A percentile compares a stretch with the other conserved stretches of the same genome.
These are phyloP conservation scores for Sympetrum striolatum DNA, from an alignment of 2,888 invertebrate species.

Conservation along the genomic window DNA sequence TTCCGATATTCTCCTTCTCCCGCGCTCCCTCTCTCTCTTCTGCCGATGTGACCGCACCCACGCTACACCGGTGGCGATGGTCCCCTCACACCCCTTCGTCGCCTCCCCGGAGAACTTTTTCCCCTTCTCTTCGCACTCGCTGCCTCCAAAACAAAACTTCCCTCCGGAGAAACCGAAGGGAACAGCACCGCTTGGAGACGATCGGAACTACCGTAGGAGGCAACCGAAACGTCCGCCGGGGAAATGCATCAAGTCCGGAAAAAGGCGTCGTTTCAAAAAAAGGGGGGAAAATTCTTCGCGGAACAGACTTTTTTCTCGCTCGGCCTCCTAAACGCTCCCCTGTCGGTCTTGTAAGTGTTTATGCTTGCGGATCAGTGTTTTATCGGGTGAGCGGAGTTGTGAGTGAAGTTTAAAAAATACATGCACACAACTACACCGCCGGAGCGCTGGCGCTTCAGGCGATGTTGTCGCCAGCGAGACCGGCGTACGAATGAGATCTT, in stretches of 20 bases:
- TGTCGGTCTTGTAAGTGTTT: not conserved
- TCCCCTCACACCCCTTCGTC: not conserved
- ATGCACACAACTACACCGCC: not conserved
- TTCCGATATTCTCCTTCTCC: not conserved
- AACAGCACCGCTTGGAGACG: not conserved
- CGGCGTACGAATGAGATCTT: conserved; percentile 12
- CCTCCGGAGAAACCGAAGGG: not conserved
- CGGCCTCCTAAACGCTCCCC: not conserved
- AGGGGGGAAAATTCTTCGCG: not conserved
- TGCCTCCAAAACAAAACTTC: not conserved
- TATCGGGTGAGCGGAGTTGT: not conserved
- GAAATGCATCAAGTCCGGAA: not conserved
- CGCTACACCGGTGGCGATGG: not conserved
- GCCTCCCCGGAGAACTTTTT: not conserved
- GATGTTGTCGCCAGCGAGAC: conserved; percentile 31
- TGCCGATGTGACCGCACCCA: conserved; percentile 30
- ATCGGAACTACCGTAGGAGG: not conserved
- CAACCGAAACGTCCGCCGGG: not conserved
- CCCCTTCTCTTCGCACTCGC: not conserved
- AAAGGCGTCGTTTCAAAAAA: not conserved
- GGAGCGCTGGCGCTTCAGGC: not conserved
- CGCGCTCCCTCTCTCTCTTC: not conserved
- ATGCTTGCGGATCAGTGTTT: not conserved
- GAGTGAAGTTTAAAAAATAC: not conserved
- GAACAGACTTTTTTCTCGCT: not conserved